Evolutionary conservation across 2,113 vertebrate species (phyloP).

Genomic region (Amazona vittata): DNA sequence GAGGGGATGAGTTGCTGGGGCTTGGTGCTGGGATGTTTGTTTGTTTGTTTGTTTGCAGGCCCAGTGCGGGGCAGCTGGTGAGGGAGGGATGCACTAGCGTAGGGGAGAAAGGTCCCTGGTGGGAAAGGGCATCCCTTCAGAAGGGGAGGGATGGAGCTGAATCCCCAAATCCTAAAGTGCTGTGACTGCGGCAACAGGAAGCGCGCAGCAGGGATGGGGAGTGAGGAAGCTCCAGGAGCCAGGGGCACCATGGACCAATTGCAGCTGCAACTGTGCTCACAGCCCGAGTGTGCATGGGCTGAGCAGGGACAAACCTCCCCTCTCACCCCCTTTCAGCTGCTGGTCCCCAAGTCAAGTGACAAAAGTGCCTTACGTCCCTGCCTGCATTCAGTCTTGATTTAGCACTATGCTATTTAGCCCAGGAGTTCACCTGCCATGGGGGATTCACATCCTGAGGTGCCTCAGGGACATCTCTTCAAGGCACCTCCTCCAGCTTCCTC

Average conservation of each 20-base stretch:
- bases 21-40: constrained; percentile 37
- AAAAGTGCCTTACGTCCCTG: neutral
- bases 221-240: neutral
- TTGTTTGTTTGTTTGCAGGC: constrained; percentile 53
- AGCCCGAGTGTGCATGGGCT: neutral
- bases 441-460: neutral
- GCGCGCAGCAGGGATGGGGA: accelerated
- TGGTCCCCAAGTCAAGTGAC: neutral
- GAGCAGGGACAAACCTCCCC: neutral
- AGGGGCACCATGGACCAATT: neutral
- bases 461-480: neutral
- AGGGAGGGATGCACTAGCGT: neutral
- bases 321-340: neutral
- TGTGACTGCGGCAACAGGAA: neutral
- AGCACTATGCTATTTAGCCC: neutral
- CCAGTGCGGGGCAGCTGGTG: neutral
- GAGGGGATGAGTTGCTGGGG: constrained; percentile 36
- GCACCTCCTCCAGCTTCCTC: neutral
- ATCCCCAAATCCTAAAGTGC: neutral
- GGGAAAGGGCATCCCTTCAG: neutral
- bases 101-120: neutral
- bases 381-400: neutral
- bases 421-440: accelerated
- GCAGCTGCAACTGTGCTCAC: accelerated
- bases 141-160: neutral